Conservation (phyloP, 1,140 invertebrate species). For the Lepidurus couesii region DNA sequence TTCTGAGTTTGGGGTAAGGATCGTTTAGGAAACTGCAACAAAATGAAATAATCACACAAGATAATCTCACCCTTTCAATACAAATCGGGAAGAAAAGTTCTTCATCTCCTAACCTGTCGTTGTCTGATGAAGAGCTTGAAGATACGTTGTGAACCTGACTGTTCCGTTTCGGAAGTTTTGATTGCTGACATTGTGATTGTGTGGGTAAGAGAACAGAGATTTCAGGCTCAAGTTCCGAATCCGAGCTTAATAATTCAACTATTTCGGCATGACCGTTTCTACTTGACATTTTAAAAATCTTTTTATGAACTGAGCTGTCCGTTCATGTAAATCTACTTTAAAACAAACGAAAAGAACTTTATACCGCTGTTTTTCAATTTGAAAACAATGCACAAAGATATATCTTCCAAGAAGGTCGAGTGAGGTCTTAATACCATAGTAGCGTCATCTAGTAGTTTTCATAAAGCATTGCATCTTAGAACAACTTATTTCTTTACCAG, state of each 20-base stretch:
- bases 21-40: conserved; percentile 2
- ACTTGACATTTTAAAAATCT: not conserved
- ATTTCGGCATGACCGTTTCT: not conserved
- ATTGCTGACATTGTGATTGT: not conserved
- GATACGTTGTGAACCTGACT: not conserved
- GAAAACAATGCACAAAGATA: no score
- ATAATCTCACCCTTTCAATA: not conserved
- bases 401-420: no score
- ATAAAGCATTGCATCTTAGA: no score
- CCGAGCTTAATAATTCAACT: not conserved
- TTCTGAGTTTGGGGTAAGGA: not conserved
- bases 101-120: not conserved
- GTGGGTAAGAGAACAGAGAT: not conserved
- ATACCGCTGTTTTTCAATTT: no score
- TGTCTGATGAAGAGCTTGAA: not conserved
- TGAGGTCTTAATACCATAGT: no score
- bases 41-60: not conserved
- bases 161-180: not conserved
- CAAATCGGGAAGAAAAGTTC: not conserved
- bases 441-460: no score
- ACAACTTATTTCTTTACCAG: no score
- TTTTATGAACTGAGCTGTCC: no score
- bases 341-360: no score
- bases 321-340: no score
- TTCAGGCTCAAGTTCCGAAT: not conserved